A percentile compares a stretch with the other conserved stretches of the same genome.
These are phyloP conservation scores for Drosophila pegasa DNA, from an alignment of 2,888 invertebrate species.

Conservation along the genomic window DNA sequence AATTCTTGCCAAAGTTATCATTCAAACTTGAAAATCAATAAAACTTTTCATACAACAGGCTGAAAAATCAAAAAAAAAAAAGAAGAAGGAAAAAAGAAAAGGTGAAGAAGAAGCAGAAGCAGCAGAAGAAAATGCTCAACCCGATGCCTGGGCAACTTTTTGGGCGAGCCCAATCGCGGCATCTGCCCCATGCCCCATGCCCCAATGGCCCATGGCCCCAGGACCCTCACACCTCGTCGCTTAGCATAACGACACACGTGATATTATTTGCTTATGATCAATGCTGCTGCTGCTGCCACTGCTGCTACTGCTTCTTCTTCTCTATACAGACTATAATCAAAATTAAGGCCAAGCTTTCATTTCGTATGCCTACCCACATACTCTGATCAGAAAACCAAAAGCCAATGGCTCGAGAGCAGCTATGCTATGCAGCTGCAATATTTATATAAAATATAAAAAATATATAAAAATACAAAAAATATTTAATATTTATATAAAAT, in stretches of 20 bases:
- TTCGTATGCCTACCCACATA: constrained; percentile 14
- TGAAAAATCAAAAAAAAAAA: constrained; percentile 24
- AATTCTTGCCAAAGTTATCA: constrained; percentile 79
- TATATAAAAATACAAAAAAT: no score
- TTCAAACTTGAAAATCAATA: constrained; percentile 80
- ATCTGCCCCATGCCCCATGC: neutral
- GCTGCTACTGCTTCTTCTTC: no score
- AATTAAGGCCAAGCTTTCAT: constrained; percentile 29
- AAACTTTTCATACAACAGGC: constrained; percentile 70
- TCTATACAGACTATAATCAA: no score
- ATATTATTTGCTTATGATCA: constrained; percentile 35
- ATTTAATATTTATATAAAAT: no score
- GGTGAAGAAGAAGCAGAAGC: neutral
- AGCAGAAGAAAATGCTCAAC: constrained; percentile 13
- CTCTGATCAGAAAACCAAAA: no score
- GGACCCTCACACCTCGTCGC: neutral
- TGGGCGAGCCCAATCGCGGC: constrained; percentile 6
- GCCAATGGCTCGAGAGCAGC: no score
- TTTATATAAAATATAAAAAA: no score
- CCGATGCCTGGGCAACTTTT: constrained; percentile 32
- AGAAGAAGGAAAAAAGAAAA: neutral
- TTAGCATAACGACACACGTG: constrained; percentile 31
- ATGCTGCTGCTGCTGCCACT: no score
- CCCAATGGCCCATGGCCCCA: no score
- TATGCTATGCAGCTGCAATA: no score